phyloP scores from a whole-genome alignment of 1,140 invertebrate genomes.

The Arion vulgaris region DNA sequence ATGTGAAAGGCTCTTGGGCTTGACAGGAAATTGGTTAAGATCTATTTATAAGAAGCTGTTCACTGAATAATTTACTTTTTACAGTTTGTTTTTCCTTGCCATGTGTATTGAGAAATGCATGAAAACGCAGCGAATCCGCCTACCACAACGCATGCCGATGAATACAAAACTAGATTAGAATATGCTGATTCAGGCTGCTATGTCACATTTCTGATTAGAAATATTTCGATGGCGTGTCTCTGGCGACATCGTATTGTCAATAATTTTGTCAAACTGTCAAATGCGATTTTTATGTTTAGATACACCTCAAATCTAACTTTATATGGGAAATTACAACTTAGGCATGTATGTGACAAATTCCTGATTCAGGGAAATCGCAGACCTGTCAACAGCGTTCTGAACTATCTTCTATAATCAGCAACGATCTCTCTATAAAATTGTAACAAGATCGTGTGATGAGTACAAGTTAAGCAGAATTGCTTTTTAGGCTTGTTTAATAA shows the following conservation, averaged over 20 bases:
- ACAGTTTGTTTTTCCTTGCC: background rate
- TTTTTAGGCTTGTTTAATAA: too few relatives aligned
- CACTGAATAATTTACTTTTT: slow-evolving; percentile 18
- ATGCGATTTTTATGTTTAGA: background rate
- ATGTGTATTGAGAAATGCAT: slow-evolving; percentile 3
- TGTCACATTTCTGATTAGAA: slow-evolving; percentile 2
- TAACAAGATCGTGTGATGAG: too few relatives aligned
- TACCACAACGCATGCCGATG: background rate
- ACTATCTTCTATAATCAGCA: too few relatives aligned
- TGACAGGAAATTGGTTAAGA: slow-evolving; percentile 20
- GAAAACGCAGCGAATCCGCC: background rate
- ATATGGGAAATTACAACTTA: background rate
- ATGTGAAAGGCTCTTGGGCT: slow-evolving; percentile 8
- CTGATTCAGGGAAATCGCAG: too few relatives aligned
- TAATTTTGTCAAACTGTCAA: background rate
- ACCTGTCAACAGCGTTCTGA: too few relatives aligned
- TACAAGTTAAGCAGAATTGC: too few relatives aligned
- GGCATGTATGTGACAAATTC: background rate
- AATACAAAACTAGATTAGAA: background rate
- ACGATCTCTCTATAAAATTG: too few relatives aligned
- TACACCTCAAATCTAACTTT: background rate
- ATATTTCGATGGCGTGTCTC: background rate
- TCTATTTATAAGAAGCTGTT: slow-evolving; percentile 26
- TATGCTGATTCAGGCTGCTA: background rate
- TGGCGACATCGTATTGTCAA: background rate